Evolutionary conservation across 2,113 vertebrate species (phyloP).

Genomic region (Xiphophorus maculatus): DNA sequence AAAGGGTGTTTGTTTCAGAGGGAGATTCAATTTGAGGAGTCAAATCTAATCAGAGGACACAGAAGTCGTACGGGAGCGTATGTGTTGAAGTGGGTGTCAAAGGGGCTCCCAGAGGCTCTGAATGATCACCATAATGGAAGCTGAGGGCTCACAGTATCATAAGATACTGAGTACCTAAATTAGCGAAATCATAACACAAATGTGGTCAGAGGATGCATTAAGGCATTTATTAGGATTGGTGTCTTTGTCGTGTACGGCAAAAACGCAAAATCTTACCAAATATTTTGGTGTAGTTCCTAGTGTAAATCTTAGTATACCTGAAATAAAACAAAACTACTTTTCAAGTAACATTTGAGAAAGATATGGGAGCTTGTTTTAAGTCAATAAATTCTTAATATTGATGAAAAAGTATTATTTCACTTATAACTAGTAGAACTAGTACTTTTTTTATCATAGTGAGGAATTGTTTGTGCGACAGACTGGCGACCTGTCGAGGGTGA

Average conservation of each 20-base stretch:
- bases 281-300: no score
- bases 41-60: conserved; percentile 75
- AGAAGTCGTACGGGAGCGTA: conserved; percentile 62
- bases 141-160: conserved; percentile 15
- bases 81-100: conserved; percentile 64
- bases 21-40: conserved; percentile 74
- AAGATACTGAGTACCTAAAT: conserved; percentile 37
- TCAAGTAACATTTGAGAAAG: no score
- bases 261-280: no score
- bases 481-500: no score
- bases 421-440: no score
- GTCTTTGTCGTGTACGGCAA: neutral
- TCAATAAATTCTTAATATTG: no score
- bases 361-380: no score
- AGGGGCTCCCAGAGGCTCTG: conserved; percentile 53
- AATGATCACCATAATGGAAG: conserved; percentile 45
- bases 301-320: no score
- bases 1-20: conserved; percentile 70
- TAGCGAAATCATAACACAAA: conserved; percentile 46
- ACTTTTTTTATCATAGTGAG: no score
- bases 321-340: no score
- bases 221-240: conserved; percentile 17
- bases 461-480: no score
- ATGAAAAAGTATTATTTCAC: no score
- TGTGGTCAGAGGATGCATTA: conserved; percentile 16